These are phyloP conservation scores for Hesperophylax magnus DNA, from an alignment of 1,140 invertebrate genomes.

Conservation along the genomic window DNA sequence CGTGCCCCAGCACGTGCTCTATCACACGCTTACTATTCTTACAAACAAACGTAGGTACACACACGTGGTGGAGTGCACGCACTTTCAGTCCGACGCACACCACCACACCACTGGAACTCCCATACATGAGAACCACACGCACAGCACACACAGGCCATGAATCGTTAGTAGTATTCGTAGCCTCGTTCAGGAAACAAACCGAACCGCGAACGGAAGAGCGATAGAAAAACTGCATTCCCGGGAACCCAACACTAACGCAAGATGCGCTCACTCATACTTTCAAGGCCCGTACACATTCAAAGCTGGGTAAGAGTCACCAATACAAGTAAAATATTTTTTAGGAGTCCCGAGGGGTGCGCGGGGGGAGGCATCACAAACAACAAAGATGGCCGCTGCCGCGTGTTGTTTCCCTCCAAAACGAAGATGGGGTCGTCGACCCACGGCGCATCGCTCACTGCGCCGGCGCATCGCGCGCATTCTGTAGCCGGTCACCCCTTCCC, in stretches of 20 bases:
- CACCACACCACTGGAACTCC: neutral
- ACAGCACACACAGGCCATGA: neutral
- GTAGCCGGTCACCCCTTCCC: slow-evolving; percentile 6
- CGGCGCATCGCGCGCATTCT: slow-evolving; percentile 46
- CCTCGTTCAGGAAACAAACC: neutral
- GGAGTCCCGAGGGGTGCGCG: slow-evolving; percentile 14
- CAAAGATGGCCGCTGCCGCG: slow-evolving; percentile 50
- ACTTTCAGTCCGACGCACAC: neutral
- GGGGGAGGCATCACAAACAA: slow-evolving; percentile 42
- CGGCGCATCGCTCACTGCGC: slow-evolving; percentile 45
- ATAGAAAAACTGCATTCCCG: slow-evolving; percentile 41
- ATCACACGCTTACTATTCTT: slow-evolving; percentile 5
- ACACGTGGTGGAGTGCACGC: slow-evolving; percentile 27
- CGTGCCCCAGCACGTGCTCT: slow-evolving; percentile 32
- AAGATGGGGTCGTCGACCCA: slow-evolving; percentile 46
- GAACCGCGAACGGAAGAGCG: slow-evolving; percentile 13
- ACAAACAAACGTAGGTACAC: neutral
- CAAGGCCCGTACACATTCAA: slow-evolving; percentile 19
- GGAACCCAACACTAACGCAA: slow-evolving; percentile 20
- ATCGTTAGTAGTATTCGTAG: neutral
- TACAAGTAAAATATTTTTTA: neutral
- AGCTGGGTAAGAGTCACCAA: slow-evolving; percentile 4
- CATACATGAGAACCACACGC: neutral
- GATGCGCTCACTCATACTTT: slow-evolving; percentile 31
- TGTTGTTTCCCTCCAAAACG: slow-evolving; percentile 55